Percentiles rank a stretch among this genome's conserved stretches.
phyloP scores from a whole-genome alignment of 1,140 invertebrate species.

The Drosophila repletoides region DNA sequence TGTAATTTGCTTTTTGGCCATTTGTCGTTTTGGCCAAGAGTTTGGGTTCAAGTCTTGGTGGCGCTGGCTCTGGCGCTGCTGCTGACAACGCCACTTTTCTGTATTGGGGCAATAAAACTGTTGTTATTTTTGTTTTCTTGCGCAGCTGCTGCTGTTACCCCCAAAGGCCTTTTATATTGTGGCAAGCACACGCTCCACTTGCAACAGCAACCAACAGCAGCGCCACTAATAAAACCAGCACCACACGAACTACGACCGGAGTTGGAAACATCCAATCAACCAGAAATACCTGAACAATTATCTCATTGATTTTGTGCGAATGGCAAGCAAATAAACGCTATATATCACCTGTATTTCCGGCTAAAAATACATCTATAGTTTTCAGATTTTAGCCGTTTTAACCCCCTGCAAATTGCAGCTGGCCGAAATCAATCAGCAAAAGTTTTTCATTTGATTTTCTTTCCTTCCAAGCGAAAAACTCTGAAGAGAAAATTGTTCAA shows the following conservation, averaged over 20 bases:
- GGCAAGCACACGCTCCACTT: constrained; percentile 47
- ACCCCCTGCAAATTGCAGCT: no score
- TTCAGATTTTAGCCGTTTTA: no score
- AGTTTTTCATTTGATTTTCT: no score
- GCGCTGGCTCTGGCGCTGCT: constrained; percentile 35
- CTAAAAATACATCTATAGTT: no score
- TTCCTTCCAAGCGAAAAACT: no score
- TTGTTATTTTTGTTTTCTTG: constrained; percentile 34
- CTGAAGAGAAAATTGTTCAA: no score
- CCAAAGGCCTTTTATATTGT: constrained; percentile 54
- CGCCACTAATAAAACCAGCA: background rate
- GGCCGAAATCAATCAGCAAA: no score
- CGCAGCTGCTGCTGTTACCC: constrained; percentile 10
- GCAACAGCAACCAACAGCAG: background rate
- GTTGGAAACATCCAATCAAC: no score
- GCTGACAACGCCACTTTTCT: constrained; percentile 68
- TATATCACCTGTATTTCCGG: background rate
- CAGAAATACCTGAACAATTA: constrained; percentile 53
- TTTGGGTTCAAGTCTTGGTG: constrained; percentile 21
- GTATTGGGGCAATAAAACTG: constrained; percentile 60
- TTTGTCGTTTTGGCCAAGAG: constrained; percentile 13
- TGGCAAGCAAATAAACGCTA: background rate
- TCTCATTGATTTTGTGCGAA: constrained; percentile 34
- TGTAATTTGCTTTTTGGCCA: constrained; percentile 47
- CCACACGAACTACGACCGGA: constrained; percentile 3